Conservation (phyloP, 2,113 vertebrate genomes). For the Eonycteris spelaea region DNA sequence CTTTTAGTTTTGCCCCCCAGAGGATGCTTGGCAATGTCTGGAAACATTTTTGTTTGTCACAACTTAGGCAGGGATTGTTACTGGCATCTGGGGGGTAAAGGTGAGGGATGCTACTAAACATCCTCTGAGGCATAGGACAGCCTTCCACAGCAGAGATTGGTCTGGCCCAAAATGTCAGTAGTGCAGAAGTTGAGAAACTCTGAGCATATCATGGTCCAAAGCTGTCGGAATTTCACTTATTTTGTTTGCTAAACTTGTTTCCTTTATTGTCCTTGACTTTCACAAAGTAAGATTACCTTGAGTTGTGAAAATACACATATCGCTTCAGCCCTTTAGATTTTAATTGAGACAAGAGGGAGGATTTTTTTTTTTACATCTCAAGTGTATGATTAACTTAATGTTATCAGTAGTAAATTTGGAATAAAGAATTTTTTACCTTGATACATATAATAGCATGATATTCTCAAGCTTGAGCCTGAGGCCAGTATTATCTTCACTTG, state of each 20-base stretch:
- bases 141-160: neutral
- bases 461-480: slow-evolving; percentile 37
- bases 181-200: neutral
- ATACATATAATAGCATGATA: neutral
- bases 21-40: neutral
- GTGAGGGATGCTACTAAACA: neutral
- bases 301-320: neutral
- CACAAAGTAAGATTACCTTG: slow-evolving; percentile 1
- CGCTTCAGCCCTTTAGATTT: slow-evolving; percentile 22
- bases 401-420: slow-evolving; percentile 37
- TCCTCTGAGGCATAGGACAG: neutral
- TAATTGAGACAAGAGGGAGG: slow-evolving; percentile 34
- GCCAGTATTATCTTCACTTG: slow-evolving; percentile 1
- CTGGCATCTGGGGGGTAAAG: neutral
- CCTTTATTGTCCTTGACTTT: slow-evolving; percentile 46
- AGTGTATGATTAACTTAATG: slow-evolving; percentile 6
- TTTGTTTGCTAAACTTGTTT: slow-evolving; percentile 23
- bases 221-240: neutral
- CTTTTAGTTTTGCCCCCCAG: neutral
- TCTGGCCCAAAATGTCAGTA: neutral
- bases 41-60: neutral
- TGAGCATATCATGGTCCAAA: neutral
- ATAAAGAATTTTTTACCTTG: slow-evolving; percentile 35
- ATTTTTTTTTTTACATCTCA: slow-evolving; percentile 34
- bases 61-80: neutral